phyloP scores from a whole-genome alignment of 2,888 invertebrate species.

The Cheilosia vulpina region DNA sequence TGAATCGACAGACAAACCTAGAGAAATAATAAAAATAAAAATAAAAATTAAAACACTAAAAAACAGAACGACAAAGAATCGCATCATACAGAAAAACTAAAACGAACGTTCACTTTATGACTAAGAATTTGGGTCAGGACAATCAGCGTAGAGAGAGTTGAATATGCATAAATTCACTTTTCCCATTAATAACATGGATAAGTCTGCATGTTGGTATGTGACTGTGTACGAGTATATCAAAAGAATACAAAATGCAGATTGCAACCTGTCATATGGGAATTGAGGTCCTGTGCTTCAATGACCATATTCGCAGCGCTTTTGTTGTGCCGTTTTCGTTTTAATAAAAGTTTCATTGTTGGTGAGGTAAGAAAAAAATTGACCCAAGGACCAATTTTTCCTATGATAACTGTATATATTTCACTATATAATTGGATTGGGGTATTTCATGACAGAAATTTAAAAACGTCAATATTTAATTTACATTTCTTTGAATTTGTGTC shows the following conservation, averaged over 20 bases:
- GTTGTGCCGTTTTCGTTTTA: conserved; percentile 11
- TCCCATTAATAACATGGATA: conserved; percentile 68
- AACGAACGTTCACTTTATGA: conserved; percentile 65
- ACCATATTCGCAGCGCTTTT: conserved; percentile 32
- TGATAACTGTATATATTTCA: no score
- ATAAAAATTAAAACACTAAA: neutral
- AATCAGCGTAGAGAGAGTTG: conserved; percentile 61
- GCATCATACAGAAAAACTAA: conserved; percentile 21
- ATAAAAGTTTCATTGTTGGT: neutral
- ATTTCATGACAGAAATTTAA: no score
- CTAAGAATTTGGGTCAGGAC: conserved; percentile 70
- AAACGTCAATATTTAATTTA: no score
- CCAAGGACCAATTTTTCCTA: no score
- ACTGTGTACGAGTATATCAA: neutral
- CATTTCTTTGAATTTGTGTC: no score
- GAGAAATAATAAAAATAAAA: neutral
- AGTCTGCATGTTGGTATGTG: conserved; percentile 22
- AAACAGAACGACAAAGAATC: conserved; percentile 47
- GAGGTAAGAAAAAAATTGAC: no score
- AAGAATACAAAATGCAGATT: conserved; percentile 47
- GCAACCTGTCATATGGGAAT: conserved; percentile 37
- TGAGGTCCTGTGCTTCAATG: conserved; percentile 45
- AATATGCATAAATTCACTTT: conserved; percentile 71
- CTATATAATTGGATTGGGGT: no score
- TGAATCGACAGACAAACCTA: conserved; percentile 39